Conservation (phyloP, 2,888 invertebrate species). For the Coelinius sp. region DNA sequence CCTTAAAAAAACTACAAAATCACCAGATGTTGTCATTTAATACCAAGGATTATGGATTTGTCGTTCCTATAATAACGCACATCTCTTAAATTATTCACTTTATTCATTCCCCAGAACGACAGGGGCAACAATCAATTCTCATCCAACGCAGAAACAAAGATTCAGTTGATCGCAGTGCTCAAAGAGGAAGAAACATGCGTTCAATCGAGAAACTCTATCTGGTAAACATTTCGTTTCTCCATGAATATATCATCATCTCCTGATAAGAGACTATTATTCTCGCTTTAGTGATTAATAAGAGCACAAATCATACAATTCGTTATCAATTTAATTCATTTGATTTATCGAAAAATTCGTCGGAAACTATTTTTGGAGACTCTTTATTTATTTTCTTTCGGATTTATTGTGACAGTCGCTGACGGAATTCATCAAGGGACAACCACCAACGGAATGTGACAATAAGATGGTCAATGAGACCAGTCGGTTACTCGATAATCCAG, state of each 20-base stretch:
- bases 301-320: neutral
- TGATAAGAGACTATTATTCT: neutral
- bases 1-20: neutral
- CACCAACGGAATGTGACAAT: constrained; percentile 48
- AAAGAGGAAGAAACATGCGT: neutral
- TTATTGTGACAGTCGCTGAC: constrained; percentile 39
- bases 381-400: constrained; percentile 16
- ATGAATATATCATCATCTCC: neutral
- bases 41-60: constrained; percentile 1
- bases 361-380: neutral
- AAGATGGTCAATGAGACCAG: constrained; percentile 49
- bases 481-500: constrained; percentile 21
- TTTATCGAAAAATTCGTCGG: neutral
- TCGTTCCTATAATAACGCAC: neutral
- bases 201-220: neutral
- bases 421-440: constrained; percentile 28
- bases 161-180: neutral
- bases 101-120: neutral
- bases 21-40: neutral
- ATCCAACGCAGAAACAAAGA: neutral
- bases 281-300: neutral
- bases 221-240: constrained; percentile 3
- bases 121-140: neutral
- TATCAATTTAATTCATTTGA: neutral
- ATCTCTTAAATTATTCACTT: neutral